Evolutionary conservation across 2,888 invertebrate species (phyloP), one percentile per base, ranked within the genome.

Genomic region (Zygogramma bicolorata): DNA sequence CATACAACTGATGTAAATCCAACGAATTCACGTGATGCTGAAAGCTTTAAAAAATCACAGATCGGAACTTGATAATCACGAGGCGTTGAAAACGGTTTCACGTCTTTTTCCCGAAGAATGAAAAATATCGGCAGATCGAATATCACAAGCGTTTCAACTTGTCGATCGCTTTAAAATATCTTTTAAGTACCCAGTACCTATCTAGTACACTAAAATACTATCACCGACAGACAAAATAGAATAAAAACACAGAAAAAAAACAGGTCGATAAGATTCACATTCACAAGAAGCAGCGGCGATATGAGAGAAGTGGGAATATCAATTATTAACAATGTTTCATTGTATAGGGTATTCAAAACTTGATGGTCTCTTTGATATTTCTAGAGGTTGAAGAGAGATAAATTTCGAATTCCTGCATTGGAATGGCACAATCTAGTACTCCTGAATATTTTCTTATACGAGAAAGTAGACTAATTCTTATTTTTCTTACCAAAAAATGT

Each of bases 201-300:
- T 65, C 63, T 58, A 60, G 34, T 49, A 31, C 29, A 63, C 29
- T 46, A 46, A 46, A 62, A 57, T 70, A 70, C 67, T 59, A 74
- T 65, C 70, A 74, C 62, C 59, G 40, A 68, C 25, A 65, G 34
- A 29, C 15, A 18, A 60, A 66, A 34, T 31, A 18, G 38, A 69
- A 71, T 65, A 63, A 60, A 63, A 67, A 46, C 60, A 31, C n/a
- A 65, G 53, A 68, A 63, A 60, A 22, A 61, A 71, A 73, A 73
- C 46, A 74, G n/a, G n/a, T 75, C 70, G 63, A 42, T 59, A 68
- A 68, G 49, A 72, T 46, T 72, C 65, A 68, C 72, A 80, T 75
- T 77, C 76, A 73, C 76, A 70, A 77, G 71, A 81, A 80, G 81
- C 81, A 72, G 76, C 75, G 78, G 78, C 75, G 79, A 77, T 75